Evolutionary conservation across 2,888 invertebrate genomes (phyloP).

Genomic region (Oxycera nigricornis): DNA sequence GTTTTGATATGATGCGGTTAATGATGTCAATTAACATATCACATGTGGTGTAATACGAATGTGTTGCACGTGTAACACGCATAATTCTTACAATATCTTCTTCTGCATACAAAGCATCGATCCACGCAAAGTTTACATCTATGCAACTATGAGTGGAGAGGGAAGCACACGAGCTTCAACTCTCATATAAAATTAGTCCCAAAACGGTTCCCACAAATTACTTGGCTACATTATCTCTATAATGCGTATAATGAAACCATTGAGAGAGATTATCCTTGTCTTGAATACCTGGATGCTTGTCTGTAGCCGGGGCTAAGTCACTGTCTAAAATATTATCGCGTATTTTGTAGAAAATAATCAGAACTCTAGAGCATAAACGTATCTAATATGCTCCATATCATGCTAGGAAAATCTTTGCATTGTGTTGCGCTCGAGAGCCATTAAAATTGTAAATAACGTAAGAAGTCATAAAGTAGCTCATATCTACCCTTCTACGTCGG

Average conservation of each 20-base stretch:
- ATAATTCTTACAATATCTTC: conserved; percentile 2
- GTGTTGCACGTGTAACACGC: conserved; percentile 27
- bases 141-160: neutral
- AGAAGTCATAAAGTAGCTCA: conserved; percentile 34
- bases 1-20: conserved; percentile 45
- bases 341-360: conserved; percentile 32
- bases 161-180: neutral
- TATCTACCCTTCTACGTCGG: conserved; percentile 28
- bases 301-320: neutral
- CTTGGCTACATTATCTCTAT: conserved; percentile 27
- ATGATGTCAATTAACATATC: conserved; percentile 46
- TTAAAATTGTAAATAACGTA: conserved; percentile 40
- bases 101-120: neutral
- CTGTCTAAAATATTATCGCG: conserved; percentile 1
- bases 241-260: conserved; percentile 26
- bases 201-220: conserved; percentile 41
- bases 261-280: conserved; percentile 34
- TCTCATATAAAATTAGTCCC: conserved; percentile 43
- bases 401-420: conserved; percentile 23
- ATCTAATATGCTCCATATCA: conserved; percentile 30
- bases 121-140: neutral
- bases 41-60: conserved; percentile 37
- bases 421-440: conserved; percentile 23
- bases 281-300: neutral
- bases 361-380: conserved; percentile 37